Base-by-base conservation (phyloP, 1,140 invertebrate species). In the Adelges cooleyi region DNA sequence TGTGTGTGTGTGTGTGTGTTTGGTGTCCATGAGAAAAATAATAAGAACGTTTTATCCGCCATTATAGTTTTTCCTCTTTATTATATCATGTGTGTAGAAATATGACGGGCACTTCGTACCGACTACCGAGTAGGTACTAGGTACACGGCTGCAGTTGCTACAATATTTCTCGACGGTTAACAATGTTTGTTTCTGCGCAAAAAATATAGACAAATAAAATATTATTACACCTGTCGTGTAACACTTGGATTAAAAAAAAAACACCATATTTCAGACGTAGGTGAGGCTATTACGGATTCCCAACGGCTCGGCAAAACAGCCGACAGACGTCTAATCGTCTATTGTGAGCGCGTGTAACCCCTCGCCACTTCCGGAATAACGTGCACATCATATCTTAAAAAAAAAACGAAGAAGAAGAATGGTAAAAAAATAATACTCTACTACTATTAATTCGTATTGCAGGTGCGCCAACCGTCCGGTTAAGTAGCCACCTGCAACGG, bases 241-340 rank as follows among this genome's bases (percentile, higher is more conserved):
- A 33, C 29, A 33, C 29, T 33, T 33, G 11, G 11, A 33, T 6
- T 6, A 33, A 11, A 33, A 33, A 11, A 11, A 33, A 33, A 33
- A 33, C 40, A 29, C 42, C 56, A 62, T 48, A 17, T 62, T 62
- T 62, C 56, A 62, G 44, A 46, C 42, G 42, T 27, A 5, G 11
- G n/a, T 3, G 22, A n/a, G 15, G 13, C 11, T 22, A 42, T 59
- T 44, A 59, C 23, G 42, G 40, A 62, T 62, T 48, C 56, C 44
- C 56, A 62, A 46, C 42, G 56, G 56, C 40, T 48, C 33, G 56
- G 33, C 23, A 62, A 46, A 62, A 46, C 54, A 23, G 38, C 29
- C 29, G 11, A n/a, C 51, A 62, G 23, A 46, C 56, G 42, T 62
- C 56, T 62, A 62, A 62, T 62, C 44, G 42, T 62, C 56, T 62